These are phyloP conservation scores for Montipora foliosa DNA, from an alignment of 64 coral and sea anemone species.

Conservation along the genomic window DNA sequence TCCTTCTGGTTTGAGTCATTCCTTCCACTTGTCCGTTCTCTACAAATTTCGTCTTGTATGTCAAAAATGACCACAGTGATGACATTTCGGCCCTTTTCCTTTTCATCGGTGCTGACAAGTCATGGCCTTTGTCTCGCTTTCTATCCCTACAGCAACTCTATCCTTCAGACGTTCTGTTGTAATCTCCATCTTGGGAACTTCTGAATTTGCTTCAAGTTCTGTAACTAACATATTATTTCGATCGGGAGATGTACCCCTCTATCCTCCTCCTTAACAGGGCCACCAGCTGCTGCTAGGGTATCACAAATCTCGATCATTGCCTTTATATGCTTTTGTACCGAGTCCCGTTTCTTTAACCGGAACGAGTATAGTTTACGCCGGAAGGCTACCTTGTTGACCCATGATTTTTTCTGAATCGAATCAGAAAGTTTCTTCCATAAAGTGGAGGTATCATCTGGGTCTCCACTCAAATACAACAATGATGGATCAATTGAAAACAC, in stretches of 20 bases:
- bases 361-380: slow-evolving; percentile 33
- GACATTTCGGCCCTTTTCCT: slow-evolving; percentile 42
- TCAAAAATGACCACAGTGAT: slow-evolving; percentile 18
- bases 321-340: slow-evolving; percentile 54
- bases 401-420: slow-evolving; percentile 60
- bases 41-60: slow-evolving; percentile 7
- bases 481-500: slow-evolving; percentile 46
- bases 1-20: slow-evolving; percentile 17
- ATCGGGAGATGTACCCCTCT: slow-evolving; percentile 45
- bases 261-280: slow-evolving; percentile 51
- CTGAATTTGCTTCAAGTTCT: slow-evolving; percentile 55
- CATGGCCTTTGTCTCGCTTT: not conserved
- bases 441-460: slow-evolving; percentile 25
- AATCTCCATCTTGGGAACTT: slow-evolving; percentile 55
- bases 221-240: slow-evolving; percentile 69
- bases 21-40: too few relatives aligned
- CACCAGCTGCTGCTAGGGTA: slow-evolving; percentile 15
- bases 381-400: slow-evolving; percentile 57
- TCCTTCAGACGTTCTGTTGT: not conserved
- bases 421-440: slow-evolving; percentile 49
- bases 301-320: slow-evolving; percentile 66
- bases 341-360: slow-evolving; percentile 35
- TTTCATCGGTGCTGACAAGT: not conserved
- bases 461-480: slow-evolving; percentile 30
- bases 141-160: too few relatives aligned